Evolutionary conservation across 2,888 invertebrate genomes (phyloP).

Genomic region (Bimastos eiseni): DNA sequence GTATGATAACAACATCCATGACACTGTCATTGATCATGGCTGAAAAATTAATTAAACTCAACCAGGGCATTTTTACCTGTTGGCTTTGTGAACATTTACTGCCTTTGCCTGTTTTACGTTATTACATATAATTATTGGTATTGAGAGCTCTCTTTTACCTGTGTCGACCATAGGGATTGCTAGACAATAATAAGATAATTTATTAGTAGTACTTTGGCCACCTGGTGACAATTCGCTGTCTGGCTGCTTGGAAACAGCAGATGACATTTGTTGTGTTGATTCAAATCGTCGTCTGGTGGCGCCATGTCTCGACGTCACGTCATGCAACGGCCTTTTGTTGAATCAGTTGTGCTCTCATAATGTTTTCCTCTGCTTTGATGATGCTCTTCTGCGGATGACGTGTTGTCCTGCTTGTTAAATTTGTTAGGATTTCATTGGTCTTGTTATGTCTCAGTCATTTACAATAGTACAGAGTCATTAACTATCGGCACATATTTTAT

Average conservation of each 20-base stretch:
- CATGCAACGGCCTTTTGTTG: not conserved
- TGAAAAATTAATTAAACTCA: not conserved
- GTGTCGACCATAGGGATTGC: not conserved
- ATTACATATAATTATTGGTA: not conserved
- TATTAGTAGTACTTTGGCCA: conserved; percentile 2
- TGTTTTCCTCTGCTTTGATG: not conserved
- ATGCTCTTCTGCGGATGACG: not conserved
- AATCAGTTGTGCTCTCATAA: not conserved
- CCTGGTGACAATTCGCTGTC: not conserved
- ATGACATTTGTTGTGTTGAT: not conserved
- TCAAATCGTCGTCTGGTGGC: not conserved
- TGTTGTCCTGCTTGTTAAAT: not conserved
- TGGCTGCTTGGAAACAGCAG: not conserved
- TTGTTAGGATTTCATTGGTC: not conserved
- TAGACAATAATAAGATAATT: not conserved
- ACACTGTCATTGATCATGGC: not conserved
- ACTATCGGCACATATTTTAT: not conserved
- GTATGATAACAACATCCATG: not conserved
- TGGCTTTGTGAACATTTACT: not conserved
- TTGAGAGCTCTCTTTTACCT: not conserved
- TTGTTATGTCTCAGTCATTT: not conserved
- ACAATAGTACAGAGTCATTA: not conserved
- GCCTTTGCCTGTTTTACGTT: not conserved
- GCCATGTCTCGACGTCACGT: not conserved
- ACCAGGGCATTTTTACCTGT: not conserved